A percentile compares a stretch with the other conserved stretches of the same genome.
phyloP scores from a whole-genome alignment of 2,797 vertebrate species.

The Arrhamphus sclerolepis region DNA sequence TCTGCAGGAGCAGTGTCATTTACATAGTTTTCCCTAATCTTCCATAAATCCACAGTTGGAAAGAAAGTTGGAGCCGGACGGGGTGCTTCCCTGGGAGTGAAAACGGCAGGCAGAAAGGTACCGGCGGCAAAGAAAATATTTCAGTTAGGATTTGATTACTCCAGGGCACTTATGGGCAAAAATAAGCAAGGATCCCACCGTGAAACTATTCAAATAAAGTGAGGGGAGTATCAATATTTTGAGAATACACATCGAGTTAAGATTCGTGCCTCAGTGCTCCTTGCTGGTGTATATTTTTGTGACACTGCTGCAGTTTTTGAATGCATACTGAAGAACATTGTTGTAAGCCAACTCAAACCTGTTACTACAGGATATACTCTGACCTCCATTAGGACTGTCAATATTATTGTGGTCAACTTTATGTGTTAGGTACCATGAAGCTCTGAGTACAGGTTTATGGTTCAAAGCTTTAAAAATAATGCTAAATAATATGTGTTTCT shows the following conservation, averaged over 20 bases:
- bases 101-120: slow-evolving; percentile 59
- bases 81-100: slow-evolving; percentile 54
- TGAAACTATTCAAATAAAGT: slow-evolving; percentile 75
- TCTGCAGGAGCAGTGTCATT: slow-evolving; percentile 68
- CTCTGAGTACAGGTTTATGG: slow-evolving; percentile 31
- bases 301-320: slow-evolving; percentile 45
- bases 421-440: slow-evolving; percentile 43
- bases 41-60: slow-evolving; percentile 62
- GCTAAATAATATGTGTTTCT: slow-evolving; percentile 34
- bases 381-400: slow-evolving; percentile 65
- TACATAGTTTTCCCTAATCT: slow-evolving; percentile 78
- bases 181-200: slow-evolving; percentile 70
- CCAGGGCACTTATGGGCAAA: slow-evolving; percentile 72
- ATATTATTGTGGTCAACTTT: slow-evolving; percentile 61
- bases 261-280: slow-evolving; percentile 49
- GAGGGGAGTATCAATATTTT: slow-evolving; percentile 70
- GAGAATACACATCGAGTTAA: slow-evolving; percentile 67
- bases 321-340: slow-evolving; percentile 54
- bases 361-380: slow-evolving; percentile 50
- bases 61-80: slow-evolving; percentile 37
- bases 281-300: slow-evolving; percentile 63
- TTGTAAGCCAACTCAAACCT: slow-evolving; percentile 56
- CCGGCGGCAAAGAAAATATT: slow-evolving; percentile 74
- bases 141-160: slow-evolving; percentile 77
- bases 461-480: slow-evolving; percentile 30